Percentiles rank a stretch among this genome's conserved stretches.
These are phyloP conservation scores for Enoplosus armatus DNA, from an alignment of 2,797 vertebrate genomes.

Conservation along the genomic window DNA sequence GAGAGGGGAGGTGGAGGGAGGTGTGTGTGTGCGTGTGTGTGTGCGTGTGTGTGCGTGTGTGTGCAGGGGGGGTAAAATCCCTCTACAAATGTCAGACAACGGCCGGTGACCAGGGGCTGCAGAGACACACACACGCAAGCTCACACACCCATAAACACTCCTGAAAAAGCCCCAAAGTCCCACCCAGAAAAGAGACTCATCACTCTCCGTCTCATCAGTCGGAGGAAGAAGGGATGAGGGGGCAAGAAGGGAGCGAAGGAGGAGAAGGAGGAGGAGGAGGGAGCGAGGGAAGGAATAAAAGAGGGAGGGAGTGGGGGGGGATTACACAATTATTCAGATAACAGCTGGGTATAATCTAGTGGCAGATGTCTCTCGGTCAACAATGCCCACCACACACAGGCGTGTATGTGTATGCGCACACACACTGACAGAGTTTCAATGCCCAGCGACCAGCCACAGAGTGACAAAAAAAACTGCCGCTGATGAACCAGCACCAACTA, in stretches of 20 bases:
- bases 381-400: conserved; percentile 84
- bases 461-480: conserved; percentile 13
- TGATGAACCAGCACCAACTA: conserved; percentile 35
- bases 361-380: conserved; percentile 90
- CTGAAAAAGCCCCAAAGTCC: conserved; percentile 46
- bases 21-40: conserved; percentile 4
- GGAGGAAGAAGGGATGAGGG: conserved; percentile 60
- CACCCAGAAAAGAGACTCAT: conserved; percentile 63
- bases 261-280: conserved; percentile 27
- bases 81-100: conserved; percentile 85
- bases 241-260: conserved; percentile 57
- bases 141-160: conserved; percentile 66
- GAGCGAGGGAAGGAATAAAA: conserved; percentile 31
- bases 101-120: conserved; percentile 72
- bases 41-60: background rate
- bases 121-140: conserved; percentile 32
- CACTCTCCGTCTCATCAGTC: conserved; percentile 65
- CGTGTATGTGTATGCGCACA: conserved; percentile 51
- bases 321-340: conserved; percentile 90
- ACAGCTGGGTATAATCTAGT: conserved; percentile 91
- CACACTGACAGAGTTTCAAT: conserved; percentile 61
- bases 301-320: conserved; percentile 64
- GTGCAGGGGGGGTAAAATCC: conserved; percentile 69
- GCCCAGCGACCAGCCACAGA: conserved; percentile 46
- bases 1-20: conserved; percentile 30